Base-by-base conservation (phyloP, 1,140 invertebrate species). In the Drosophila simulans region DNA sequence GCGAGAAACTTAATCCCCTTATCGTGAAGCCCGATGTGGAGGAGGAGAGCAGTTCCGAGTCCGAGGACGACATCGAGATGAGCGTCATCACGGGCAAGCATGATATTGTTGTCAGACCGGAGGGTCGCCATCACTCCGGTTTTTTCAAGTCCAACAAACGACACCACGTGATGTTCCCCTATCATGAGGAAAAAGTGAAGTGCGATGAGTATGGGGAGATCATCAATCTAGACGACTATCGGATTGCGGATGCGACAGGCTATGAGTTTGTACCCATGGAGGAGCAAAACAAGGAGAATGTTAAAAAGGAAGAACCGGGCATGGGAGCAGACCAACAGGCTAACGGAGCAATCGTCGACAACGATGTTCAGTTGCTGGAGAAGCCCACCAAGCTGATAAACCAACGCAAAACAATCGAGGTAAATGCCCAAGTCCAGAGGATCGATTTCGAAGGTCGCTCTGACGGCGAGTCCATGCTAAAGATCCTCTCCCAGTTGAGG, bases 401-500 rank as follows among this genome's bases (percentile, higher is more conserved):
- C n/a, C 94, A 95, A 37, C 94, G 94, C 4, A 95, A 96, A 25
- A 95, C 95, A 0, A 94, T 99, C 15, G 94, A 95, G 58, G 95
- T 99, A 0, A 96, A 96, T 73, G 97, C 97, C 22, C 95, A 95
- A 81, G 95, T 99, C 3, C 96, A 97, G 66, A 99, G 97, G 81
- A 99, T 99, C 63, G 99, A 99, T 93, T 99, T 99, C 92, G 99
- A 99, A 92, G 99, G 99, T 5, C 94, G 98, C 45, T 99, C 98
- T 0, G 99, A 99, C 93, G 98, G 98, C 1, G 98, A 99, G 93
- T 99, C 98, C 0, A 94, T 99, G 64, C 95, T 98, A 57, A 98
- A 98, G 90, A 97, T 99, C 57, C 93, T 99, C 0, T 94, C 95
- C 5, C 95, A 99, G 78, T 93, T 99, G 42, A 96, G 96, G 90